These are phyloP conservation scores for Danio kyathit DNA, from an alignment of 2,797 vertebrate genomes.

Conservation along the genomic window DNA sequence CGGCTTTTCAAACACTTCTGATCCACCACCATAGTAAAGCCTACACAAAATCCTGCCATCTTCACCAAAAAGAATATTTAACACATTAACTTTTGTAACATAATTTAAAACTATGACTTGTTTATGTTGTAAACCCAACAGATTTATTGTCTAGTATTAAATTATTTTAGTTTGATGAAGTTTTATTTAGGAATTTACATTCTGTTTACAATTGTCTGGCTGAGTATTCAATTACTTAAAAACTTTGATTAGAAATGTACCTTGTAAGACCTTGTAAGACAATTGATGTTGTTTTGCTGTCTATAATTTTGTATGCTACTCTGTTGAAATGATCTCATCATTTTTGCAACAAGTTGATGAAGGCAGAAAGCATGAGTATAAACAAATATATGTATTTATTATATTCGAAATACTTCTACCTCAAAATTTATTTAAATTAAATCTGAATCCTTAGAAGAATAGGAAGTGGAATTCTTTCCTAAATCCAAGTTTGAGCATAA, in stretches of 20 bases:
- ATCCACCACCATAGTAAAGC: neutral
- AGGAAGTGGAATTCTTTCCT: neutral
- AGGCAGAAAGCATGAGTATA: neutral
- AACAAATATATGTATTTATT: neutral
- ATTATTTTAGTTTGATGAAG: too few species aligned
- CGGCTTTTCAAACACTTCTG: neutral
- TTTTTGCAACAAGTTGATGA: neutral
- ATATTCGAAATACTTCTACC: too few species aligned
- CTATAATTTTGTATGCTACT: neutral
- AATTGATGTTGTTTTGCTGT: neutral
- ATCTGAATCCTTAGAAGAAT: neutral
- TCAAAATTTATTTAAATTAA: neutral
- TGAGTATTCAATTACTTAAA: too few species aligned
- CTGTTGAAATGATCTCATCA: neutral
- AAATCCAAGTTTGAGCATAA: slow-evolving; percentile 8
- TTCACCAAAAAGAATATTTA: slow-evolving; percentile 22
- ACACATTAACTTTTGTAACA: slow-evolving; percentile 19
- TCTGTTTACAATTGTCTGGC: too few species aligned
- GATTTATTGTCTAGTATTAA: too few species aligned
- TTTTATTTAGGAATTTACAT: too few species aligned
- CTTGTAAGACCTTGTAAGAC: too few species aligned
- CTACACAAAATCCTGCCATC: neutral
- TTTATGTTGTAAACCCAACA: too few species aligned
- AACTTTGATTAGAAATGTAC: too few species aligned
- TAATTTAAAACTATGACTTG: neutral